Evolutionary conservation across 37 sponge, comb jelly and placozoan genomes (phyloP).

Genomic region (Oopsacas minuta): DNA sequence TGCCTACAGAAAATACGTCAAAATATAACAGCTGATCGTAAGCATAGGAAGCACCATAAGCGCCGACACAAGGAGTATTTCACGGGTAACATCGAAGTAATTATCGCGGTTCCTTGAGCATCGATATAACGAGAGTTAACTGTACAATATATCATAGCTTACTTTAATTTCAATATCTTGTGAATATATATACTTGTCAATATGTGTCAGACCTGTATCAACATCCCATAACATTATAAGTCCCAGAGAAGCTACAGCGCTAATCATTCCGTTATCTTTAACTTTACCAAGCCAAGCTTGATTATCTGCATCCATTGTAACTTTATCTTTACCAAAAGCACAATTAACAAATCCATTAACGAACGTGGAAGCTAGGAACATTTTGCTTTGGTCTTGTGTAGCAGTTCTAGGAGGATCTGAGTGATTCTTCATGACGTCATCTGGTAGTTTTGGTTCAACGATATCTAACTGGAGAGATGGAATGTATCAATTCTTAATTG

Average conservation of each 20-base stretch:
- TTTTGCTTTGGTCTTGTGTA: constrained; percentile 75
- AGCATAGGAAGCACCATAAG: too few relatives aligned
- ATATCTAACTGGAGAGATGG: constrained; percentile 67
- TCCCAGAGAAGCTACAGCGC: constrained; percentile 95
- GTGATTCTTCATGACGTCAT: constrained; percentile 93
- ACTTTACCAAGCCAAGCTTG: constrained; percentile 27
- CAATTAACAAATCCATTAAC: constrained; percentile 96
- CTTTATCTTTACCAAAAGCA: constrained; percentile 84
- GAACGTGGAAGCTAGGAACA: constrained; percentile 82
- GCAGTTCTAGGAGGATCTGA: constrained; percentile 58
- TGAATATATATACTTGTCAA: constrained; percentile 93
- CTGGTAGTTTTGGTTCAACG: constrained; percentile 96
- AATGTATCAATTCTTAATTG: too few relatives aligned
- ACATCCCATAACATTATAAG: constrained; percentile 97
- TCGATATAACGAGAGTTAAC: too few relatives aligned
- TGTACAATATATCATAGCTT: too few relatives aligned
- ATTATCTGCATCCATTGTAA: constrained; percentile 64
- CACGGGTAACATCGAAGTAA: too few relatives aligned
- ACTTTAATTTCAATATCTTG: constrained; percentile 86
- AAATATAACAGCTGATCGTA: too few relatives aligned
- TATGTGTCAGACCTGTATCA: constrained; percentile 88
- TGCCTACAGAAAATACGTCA: too few relatives aligned
- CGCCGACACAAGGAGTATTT: too few relatives aligned
- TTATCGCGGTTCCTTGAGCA: too few relatives aligned
- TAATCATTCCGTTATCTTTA: constrained; percentile 67